These are phyloP conservation scores for Pluvianellus socialis DNA, from an alignment of 2,113 vertebrate genomes.

Conservation along the genomic window DNA sequence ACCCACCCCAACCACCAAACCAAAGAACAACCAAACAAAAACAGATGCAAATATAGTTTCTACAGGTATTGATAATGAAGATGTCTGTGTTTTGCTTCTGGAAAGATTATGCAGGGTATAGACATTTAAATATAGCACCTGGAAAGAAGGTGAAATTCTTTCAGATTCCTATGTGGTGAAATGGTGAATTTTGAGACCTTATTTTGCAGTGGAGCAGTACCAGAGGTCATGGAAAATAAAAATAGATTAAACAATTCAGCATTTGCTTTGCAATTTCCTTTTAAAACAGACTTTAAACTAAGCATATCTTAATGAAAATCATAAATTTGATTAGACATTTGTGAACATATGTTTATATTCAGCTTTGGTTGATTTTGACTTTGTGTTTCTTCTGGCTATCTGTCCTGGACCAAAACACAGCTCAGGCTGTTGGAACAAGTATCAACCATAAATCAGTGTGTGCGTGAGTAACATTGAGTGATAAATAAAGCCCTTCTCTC, in stretches of 20 bases:
- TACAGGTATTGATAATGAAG: not conserved
- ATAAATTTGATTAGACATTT: conserved; percentile 1
- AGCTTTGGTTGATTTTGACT: not conserved
- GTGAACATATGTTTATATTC: not conserved
- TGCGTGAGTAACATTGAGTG: not conserved
- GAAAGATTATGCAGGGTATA: not conserved
- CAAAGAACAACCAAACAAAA: not conserved
- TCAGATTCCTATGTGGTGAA: not conserved
- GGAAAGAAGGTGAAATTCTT: not conserved
- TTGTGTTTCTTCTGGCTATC: not conserved
- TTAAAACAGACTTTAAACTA: not conserved
- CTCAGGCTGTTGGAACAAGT: not conserved
- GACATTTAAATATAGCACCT: not conserved
- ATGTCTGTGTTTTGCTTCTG: not conserved
- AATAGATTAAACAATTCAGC: conserved; percentile 9
- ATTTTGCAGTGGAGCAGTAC: not conserved
- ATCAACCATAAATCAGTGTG: not conserved
- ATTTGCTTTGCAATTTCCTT: not conserved
- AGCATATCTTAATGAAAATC: not conserved
- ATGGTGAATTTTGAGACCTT: not conserved
- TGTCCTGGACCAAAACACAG: not conserved
- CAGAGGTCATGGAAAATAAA: conserved; percentile 2
- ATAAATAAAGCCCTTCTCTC: not conserved
- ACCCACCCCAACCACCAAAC: not conserved
- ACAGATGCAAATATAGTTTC: not conserved